Percentiles rank a stretch among this genome's conserved stretches.
phyloP scores from a whole-genome alignment of 2,113 vertebrate genomes.

The Poeciliopsis turrubarensis region DNA sequence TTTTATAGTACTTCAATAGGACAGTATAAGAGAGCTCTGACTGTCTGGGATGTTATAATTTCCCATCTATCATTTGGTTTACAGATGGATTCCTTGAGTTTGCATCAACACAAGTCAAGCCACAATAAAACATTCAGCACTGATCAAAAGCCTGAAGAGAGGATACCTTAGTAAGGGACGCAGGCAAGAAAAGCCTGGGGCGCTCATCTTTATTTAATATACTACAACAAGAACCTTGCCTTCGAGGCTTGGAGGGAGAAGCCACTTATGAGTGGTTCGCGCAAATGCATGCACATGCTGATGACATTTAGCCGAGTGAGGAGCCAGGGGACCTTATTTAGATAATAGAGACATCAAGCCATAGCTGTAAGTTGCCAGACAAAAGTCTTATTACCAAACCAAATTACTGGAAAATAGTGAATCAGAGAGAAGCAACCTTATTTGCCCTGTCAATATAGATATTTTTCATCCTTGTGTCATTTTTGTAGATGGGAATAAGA shows the following conservation, averaged over 20 bases:
- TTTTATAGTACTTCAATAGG: too few relatives aligned
- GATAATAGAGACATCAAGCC: constrained; percentile 65
- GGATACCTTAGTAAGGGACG: constrained; percentile 29
- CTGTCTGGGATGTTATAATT: too few relatives aligned
- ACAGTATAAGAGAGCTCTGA: too few relatives aligned
- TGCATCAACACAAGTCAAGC: constrained; percentile 7
- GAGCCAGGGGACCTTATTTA: constrained; percentile 59
- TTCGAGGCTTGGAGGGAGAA: constrained; percentile 58
- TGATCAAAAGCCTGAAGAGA: constrained; percentile 61
- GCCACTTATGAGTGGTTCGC: constrained; percentile 62
- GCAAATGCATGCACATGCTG: constrained; percentile 53
- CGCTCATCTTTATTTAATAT: constrained; percentile 59
- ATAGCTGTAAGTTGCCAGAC: constrained; percentile 39
- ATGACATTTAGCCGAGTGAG: constrained; percentile 62
- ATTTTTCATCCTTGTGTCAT: too few relatives aligned
- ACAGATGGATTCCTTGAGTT: too few relatives aligned
- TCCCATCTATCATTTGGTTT: too few relatives aligned
- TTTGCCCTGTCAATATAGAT: too few relatives aligned
- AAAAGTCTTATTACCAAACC: constrained; percentile 40
- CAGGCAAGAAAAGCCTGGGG: constrained; percentile 21
- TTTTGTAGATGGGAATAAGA: too few relatives aligned
- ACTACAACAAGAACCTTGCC: constrained; percentile 66
- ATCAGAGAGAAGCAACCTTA: neutral
- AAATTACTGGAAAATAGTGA: constrained; percentile 29
- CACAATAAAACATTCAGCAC: constrained; percentile 61